These are phyloP conservation scores for Ophiothrix spiculata DNA, from an alignment of 35 echinoderm and acorn worm genomes.

Conservation along the genomic window DNA sequence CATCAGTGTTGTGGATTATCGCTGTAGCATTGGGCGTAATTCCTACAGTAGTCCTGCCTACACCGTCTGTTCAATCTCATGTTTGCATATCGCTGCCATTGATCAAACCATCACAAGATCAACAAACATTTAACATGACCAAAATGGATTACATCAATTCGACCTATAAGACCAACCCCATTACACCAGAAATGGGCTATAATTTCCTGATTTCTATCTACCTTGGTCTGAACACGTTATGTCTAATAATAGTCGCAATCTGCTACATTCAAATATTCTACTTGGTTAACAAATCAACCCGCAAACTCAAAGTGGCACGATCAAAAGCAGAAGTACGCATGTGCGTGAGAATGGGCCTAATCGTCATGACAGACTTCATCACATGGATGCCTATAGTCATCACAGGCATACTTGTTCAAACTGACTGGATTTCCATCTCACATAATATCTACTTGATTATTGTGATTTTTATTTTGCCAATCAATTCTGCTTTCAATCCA, in stretches of 20 bases:
- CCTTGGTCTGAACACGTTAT: background rate
- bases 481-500: background rate
- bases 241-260: background rate
- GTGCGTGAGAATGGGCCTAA: background rate
- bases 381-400: background rate
- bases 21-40: background rate
- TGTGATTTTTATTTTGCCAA: background rate
- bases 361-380: background rate
- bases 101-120: background rate
- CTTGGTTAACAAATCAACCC: background rate
- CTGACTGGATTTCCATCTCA: background rate
- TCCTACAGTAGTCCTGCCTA: background rate
- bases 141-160: background rate
- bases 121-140: background rate
- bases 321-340: background rate
- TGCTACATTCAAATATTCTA: background rate
- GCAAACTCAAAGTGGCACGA: background rate
- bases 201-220: background rate
- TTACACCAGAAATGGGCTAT: background rate
- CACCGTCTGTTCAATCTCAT: background rate
- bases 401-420: background rate
- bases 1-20: background rate
- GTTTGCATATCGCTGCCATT: background rate
- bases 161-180: background rate
- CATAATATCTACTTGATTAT: background rate